A percentile compares a stretch with the other conserved stretches of the same genome.
phyloP scores from a whole-genome alignment of 2,888 invertebrate species.

The Esperia sulphurella region DNA sequence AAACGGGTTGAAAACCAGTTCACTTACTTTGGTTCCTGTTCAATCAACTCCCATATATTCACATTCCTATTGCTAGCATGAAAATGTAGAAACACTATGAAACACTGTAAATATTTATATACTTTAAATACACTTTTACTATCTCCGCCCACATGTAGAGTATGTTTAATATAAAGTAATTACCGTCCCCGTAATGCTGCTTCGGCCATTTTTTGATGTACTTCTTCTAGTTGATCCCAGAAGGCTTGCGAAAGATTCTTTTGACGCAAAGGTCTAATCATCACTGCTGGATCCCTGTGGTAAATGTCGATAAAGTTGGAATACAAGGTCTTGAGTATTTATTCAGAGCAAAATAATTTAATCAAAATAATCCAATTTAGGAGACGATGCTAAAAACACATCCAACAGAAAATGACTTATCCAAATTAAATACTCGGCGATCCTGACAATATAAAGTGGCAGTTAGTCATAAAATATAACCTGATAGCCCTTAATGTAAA shows the following conservation, averaged over 20 bases:
- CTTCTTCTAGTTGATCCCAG: slow-evolving; percentile 72
- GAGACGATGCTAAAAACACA: no score
- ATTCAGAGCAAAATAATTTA: no score
- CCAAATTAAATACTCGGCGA: no score
- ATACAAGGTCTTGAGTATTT: no score
- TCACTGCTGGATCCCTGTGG: slow-evolving; percentile 53
- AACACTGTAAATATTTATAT: no score
- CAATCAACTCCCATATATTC: slow-evolving; percentile 55
- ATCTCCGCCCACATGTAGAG: no score
- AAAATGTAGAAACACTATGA: slow-evolving; percentile 18
- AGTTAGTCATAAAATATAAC: slow-evolving; percentile 34
- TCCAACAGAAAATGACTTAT: no score
- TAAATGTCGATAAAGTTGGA: background rate
- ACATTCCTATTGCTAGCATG: slow-evolving; percentile 60
- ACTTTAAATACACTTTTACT: no score
- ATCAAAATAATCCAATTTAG: no score
- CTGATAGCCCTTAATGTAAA: slow-evolving; percentile 79
- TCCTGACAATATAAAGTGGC: no score
- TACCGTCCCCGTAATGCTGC: slow-evolving; percentile 79
- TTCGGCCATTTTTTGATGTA: slow-evolving; percentile 79
- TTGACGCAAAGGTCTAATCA: slow-evolving; percentile 81
- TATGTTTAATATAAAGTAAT: slow-evolving; percentile 1
- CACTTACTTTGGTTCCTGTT: slow-evolving; percentile 48
- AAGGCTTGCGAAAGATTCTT: slow-evolving; percentile 80
- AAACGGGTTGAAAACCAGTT: background rate